Evolutionary conservation across 2,113 vertebrate genomes (phyloP).

Genomic region (Micronycteris hirsuta): DNA sequence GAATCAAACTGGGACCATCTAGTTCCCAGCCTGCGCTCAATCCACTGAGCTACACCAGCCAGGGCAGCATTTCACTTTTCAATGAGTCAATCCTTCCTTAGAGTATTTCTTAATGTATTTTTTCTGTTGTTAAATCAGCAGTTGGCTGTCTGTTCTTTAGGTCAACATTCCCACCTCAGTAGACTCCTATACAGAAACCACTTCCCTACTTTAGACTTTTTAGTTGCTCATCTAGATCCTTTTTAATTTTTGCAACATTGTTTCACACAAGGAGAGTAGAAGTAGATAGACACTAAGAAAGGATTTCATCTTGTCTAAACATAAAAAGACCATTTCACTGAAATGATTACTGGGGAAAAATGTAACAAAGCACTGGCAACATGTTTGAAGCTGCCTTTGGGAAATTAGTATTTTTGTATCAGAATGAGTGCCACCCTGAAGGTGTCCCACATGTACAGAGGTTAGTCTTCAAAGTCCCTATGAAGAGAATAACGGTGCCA

Average conservation of each 20-base stretch:
- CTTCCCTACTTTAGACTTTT: not conserved
- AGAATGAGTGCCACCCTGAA: not conserved
- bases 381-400: not conserved
- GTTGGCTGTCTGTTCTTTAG: not conserved
- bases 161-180: not conserved
- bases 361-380: not conserved
- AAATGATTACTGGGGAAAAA: not conserved
- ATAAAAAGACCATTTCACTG: not conserved
- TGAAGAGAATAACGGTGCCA: not conserved
- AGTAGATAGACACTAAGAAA: not conserved
- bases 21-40: too few species aligned
- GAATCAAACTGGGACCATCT: too few species aligned
- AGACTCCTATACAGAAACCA: not conserved
- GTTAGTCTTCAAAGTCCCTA: not conserved
- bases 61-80: not conserved
- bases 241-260: not conserved
- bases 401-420: not conserved
- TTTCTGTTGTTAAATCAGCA: not conserved
- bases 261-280: not conserved
- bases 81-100: not conserved
- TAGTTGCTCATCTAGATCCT: not conserved
- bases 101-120: not conserved
- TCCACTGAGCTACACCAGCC: too few species aligned
- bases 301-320: not conserved
- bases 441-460: not conserved